phyloP scores from a whole-genome alignment of 2,797 vertebrate genomes.

The Schizopygopsis pylzovi region DNA sequence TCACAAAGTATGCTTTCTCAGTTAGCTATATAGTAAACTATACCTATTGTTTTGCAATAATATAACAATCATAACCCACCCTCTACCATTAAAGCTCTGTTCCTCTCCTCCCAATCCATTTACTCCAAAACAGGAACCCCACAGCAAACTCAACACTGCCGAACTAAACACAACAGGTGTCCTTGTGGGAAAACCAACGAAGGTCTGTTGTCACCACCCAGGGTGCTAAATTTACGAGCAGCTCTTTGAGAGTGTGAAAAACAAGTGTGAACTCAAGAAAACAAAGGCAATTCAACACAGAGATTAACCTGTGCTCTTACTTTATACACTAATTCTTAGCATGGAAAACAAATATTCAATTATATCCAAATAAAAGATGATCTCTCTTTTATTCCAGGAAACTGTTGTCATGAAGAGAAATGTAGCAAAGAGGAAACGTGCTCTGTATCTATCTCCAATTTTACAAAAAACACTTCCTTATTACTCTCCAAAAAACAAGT shows the following conservation, averaged over 20 bases:
- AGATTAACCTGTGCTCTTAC: neutral
- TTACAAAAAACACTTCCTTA: constrained; percentile 47
- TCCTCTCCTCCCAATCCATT: neutral
- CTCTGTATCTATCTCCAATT: constrained; percentile 73
- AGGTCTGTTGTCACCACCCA: neutral
- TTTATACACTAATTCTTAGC: neutral
- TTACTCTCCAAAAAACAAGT: constrained; percentile 48
- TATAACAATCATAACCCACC: neutral
- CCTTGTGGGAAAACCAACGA: constrained; percentile 32
- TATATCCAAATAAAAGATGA: neutral
- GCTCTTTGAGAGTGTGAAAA: constrained; percentile 30
- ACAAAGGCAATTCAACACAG: constrained; percentile 11
- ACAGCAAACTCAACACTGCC: constrained; percentile 1
- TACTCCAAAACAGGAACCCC: constrained; percentile 43
- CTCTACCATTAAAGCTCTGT: neutral
- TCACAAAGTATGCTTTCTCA: neutral
- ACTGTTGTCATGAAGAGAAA: neutral
- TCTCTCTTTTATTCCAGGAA: neutral
- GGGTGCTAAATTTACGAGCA: constrained; percentile 27
- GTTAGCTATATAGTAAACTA: neutral
- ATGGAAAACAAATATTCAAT: neutral
- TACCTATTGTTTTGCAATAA: neutral
- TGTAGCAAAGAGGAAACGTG: constrained; percentile 65
- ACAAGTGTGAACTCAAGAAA: constrained; percentile 18
- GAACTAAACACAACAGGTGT: constrained; percentile 45